Conservation (phyloP, 2,113 vertebrate species). For the Cochlearius cochlearius region DNA sequence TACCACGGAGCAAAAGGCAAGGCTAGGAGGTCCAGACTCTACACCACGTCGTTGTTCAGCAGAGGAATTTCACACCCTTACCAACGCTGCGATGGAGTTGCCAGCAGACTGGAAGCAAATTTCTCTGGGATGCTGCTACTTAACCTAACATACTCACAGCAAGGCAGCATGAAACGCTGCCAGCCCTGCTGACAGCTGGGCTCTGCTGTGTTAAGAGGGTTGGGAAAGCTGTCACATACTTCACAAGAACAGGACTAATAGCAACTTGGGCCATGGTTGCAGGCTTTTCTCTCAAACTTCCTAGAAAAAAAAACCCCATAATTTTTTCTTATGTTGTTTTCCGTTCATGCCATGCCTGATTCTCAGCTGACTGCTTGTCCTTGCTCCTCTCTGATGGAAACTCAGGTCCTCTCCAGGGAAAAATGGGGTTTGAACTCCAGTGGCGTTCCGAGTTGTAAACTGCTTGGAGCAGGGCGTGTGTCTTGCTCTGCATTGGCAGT, state of each 20-base stretch:
- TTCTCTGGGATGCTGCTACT: not conserved
- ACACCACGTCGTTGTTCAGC: not conserved
- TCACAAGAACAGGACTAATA: not conserved
- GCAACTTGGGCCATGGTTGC: not conserved
- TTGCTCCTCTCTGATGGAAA: not conserved
- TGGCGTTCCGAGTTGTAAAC: not conserved
- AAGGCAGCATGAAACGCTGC: not conserved
- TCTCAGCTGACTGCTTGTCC: not conserved
- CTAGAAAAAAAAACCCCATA: not conserved
- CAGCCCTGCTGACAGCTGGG: conserved; percentile 12
- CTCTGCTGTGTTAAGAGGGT: not conserved
- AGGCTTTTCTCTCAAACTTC: not conserved
- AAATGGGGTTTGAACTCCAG: not conserved
- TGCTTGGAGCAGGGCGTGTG: not conserved
- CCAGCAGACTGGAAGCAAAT: conserved; percentile 14
- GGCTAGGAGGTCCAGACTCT: not conserved
- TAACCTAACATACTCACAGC: not conserved
- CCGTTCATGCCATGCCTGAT: not conserved
- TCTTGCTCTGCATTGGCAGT: not conserved
- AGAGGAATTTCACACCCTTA: conserved; percentile 13
- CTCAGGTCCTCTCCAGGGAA: not conserved
- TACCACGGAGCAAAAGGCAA: not conserved
- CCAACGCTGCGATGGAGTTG: accelerated
- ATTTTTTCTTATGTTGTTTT: not conserved
- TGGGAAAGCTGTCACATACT: conserved; percentile 5